phyloP scores from a whole-genome alignment of 2,113 vertebrate species.

The Strix aluco region DNA sequence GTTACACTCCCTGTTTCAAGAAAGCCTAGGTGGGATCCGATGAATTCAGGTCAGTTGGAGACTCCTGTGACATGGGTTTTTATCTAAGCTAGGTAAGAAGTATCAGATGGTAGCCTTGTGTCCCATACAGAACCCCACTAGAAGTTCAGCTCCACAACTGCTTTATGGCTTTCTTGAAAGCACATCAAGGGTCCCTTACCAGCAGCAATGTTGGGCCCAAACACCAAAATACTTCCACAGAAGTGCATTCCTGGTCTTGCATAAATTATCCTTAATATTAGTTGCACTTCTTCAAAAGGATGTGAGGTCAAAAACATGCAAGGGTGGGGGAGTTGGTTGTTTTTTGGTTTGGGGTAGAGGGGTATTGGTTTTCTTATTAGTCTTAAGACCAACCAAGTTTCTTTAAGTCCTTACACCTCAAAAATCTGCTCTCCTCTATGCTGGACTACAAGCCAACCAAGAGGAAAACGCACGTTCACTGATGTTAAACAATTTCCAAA shows the following conservation, averaged over 20 bases:
- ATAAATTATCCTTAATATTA: not conserved
- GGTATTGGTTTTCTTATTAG: not conserved
- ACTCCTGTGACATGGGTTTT: not conserved
- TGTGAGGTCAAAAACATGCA: not conserved
- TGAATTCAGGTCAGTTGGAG: not conserved
- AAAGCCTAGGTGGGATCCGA: not conserved
- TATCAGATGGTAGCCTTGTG: not conserved
- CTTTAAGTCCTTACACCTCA: not conserved
- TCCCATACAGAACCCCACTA: not conserved
- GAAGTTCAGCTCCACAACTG: not conserved
- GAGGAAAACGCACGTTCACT: rapidly evolving
- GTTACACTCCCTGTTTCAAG: not conserved
- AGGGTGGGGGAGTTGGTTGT: rapidly evolving
- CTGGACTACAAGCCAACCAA: not conserved
- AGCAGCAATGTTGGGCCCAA: not conserved
- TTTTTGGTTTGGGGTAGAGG: not conserved
- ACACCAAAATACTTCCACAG: not conserved
- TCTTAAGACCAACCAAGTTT: not conserved
- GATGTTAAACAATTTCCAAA: not conserved
- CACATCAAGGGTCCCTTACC: not conserved
- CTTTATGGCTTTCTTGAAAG: not conserved
- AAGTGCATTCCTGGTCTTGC: not conserved
- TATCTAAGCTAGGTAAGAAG: not conserved
- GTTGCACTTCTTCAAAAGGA: not conserved
- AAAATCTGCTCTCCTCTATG: not conserved